Base-by-base conservation (phyloP, 2,113 vertebrate genomes). In the Phylloscopus trochilus region DNA sequence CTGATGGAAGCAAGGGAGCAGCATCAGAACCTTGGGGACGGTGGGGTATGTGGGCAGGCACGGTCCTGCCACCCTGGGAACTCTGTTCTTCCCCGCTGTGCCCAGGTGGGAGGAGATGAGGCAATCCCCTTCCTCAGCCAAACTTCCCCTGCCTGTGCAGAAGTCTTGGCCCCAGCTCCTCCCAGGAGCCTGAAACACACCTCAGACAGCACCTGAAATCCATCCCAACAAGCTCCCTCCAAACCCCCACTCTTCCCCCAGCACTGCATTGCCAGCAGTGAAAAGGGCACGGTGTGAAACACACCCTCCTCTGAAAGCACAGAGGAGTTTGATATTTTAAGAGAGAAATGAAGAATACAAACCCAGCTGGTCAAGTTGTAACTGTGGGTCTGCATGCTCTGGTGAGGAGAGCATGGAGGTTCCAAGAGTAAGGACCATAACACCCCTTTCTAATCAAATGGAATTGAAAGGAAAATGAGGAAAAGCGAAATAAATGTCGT, bases 71-170 rank as follows among this genome's bases (percentile, higher is more conserved):
- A 13, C 37, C 37, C 53, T 33, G 37, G 31, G 44, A 59, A 5
- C 26, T 59, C 62, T 44, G 27, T 33, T 60, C 22, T 60, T 52
- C 33, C 39, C 27, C 0, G 0, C 10, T 4, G 6, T 43, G 26
- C 44, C 31, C 0, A 1, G 7, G 31, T 2, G 2, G 51, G 30
- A 82, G 60, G 12, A 39, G 59, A 27, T 0, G 0, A 58, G 62
- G 47, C 1, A 0, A 24, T 52, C 2, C 6, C 37, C 3, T 11
- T 7, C 14, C 37, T 56, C 2, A 4, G 52, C 35, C 33, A 30
- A 72, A 9, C 28, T 33, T 30, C 10, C 20, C 16, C 52, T 55
- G 63, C 28, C 10, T 4, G 1, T 18, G 53, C 30, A 39, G 52
- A 22, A 26, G 12, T 31, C 31, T 19, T 6, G 5, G 56, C n/a